Evolutionary conservation across 2,113 vertebrate genomes (phyloP), one percentile per base, ranked within the genome.

Genomic region (Sorex fumeus): DNA sequence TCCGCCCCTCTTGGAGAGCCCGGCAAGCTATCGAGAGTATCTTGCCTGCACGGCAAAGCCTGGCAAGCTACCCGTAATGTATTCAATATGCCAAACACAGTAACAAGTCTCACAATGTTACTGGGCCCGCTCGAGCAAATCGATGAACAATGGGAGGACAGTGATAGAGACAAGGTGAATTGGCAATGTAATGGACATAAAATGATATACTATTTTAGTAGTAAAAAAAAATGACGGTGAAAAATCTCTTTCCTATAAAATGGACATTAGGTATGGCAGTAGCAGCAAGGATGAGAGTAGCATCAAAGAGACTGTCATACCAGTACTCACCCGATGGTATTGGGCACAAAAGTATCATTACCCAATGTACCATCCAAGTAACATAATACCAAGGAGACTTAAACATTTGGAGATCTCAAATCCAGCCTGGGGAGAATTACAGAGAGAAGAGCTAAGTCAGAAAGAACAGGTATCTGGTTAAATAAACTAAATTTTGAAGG

Each of bases 251-350:
- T 78, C 4, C 34, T 12, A 50, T 67, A 34, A 76, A 87, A 60
- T 15, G 11, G 19, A 9, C n/a, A 1, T 21, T 5, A 57, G 32
- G 4, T 7, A 23, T 30, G 30, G 34, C 10, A 8, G 0, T 12
- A 32, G 36, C 21, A 60, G 57, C 57, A 21, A 60, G 21, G 21
- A 23, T 60, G 6, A 50, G 36, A 15, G 3, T 0, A 2, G 5
- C 66, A 3, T 47, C 71, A 12, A 90, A 30, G 79, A 21, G 30
- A 23, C 1, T 0, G 78, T 3, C 3, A 10, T 36, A 9, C 53
- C 69, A 40, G 19, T 32, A 43, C 7, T 7, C 8, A 9, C 50
- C 1, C 6, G 4, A 36, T 43, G 66, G 25, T 71, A 13, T 47
- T 32, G 7, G 87, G 23, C 19, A 53, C 69, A 32, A 34, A 11